Percentiles rank a stretch among this genome's conserved stretches.
Evolutionary conservation across 30 jellyfish, hydroid and myxozoan genomes (phyloP).

Genomic region (Morbakka virulenta): DNA sequence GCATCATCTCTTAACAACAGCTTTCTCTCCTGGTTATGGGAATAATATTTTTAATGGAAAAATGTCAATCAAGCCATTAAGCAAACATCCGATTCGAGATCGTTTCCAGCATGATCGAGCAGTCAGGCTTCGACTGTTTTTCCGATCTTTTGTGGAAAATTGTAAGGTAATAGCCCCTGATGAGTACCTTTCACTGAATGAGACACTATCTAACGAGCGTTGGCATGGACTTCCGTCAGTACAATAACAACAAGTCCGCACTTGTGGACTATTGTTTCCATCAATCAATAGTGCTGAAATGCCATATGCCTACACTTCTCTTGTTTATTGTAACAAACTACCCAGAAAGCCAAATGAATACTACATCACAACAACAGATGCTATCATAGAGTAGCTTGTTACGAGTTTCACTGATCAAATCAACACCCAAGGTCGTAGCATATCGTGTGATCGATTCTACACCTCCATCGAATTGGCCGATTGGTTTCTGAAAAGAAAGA

Average conservation of each 20-base stretch:
- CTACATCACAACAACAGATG: slow-evolving; percentile 29
- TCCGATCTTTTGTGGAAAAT: no score
- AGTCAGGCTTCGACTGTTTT: no score
- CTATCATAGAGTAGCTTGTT: background rate
- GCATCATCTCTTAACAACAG: no score
- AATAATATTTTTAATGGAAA: no score
- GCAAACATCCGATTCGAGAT: no score
- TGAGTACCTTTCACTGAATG: no score
- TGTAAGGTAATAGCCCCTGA: no score
- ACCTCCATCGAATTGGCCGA: slow-evolving; percentile 14
- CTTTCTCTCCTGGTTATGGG: no score
- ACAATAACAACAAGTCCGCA: slow-evolving; percentile 46
- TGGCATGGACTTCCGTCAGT: slow-evolving; percentile 39
- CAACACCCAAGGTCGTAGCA: slow-evolving; percentile 13
- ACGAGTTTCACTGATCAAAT: background rate
- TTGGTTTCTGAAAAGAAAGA: slow-evolving; percentile 23
- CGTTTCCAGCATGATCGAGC: no score
- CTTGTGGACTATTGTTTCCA: slow-evolving; percentile 34
- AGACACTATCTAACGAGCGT: slow-evolving; percentile 38
- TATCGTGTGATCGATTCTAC: slow-evolving; percentile 39
- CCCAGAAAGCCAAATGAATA: background rate
- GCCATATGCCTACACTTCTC: slow-evolving; percentile 4
- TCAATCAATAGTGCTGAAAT: slow-evolving; percentile 45
- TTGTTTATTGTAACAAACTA: slow-evolving; percentile 34
- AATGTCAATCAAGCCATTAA: no score